Conservation (phyloP, 2,888 invertebrate genomes). For the Cantharis lateralis region DNA sequence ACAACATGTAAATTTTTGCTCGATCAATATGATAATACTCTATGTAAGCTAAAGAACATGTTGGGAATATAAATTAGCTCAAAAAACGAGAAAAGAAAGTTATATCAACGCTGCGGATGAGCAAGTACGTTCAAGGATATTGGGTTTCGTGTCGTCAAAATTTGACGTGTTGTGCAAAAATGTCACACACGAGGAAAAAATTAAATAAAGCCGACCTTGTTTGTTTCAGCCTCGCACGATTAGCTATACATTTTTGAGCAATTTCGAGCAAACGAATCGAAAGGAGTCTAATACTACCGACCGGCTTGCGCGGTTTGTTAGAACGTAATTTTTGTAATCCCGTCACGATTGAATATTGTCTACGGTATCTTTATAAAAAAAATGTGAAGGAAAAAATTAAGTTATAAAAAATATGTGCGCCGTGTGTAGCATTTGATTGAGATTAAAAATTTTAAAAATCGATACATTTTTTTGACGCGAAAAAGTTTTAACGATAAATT, state of each 20-base stretch:
- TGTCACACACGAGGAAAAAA: constrained; percentile 1
- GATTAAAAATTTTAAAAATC: not conserved
- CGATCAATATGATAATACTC: constrained; percentile 35
- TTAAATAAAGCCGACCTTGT: not conserved
- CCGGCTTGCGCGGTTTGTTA: not conserved
- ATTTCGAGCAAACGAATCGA: not conserved
- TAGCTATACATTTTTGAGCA: not conserved
- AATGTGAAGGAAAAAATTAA: not conserved
- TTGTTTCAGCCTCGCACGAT: not conserved
- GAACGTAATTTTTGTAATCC: not conserved
- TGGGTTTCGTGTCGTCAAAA: constrained; percentile 13
- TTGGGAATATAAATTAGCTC: constrained; percentile 32
- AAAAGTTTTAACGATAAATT: constrained; percentile 9
- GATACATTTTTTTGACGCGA: not conserved
- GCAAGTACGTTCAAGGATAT: constrained; percentile 7
- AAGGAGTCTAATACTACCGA: not conserved
- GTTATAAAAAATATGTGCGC: not conserved
- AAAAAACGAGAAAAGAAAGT: constrained; percentile 24
- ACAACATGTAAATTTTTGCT: constrained; percentile 27
- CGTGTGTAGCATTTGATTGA: not conserved
- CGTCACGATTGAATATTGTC: not conserved
- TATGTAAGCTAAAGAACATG: constrained; percentile 31
- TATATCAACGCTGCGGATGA: constrained; percentile 8
- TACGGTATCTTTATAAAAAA: not conserved
- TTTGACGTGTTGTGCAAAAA: constrained; percentile 4